A percentile compares a stretch with the other conserved stretches of the same genome.
Evolutionary conservation across 2,888 invertebrate species (phyloP).

Genomic region (Eumacrocentrus americanus): DNA sequence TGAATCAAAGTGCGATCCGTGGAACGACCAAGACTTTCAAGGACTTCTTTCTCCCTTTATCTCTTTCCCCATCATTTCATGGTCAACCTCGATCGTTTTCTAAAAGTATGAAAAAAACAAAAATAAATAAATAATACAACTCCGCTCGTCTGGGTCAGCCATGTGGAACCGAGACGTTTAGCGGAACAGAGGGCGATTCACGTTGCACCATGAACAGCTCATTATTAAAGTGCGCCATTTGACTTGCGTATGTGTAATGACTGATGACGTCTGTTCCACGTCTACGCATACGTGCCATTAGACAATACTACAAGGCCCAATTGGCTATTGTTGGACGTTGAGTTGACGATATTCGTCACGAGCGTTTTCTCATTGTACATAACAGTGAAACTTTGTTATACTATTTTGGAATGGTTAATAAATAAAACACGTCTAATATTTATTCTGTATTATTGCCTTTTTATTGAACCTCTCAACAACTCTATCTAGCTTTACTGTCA

Average conservation of each 20-base stretch:
- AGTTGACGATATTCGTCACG: slow-evolving; percentile 4
- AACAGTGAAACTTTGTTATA: slow-evolving; percentile 22
- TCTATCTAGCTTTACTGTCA: too few relatives aligned
- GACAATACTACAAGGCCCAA: slow-evolving; percentile 10
- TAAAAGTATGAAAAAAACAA: slow-evolving; percentile 30
- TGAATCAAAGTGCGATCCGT: slow-evolving; percentile 7
- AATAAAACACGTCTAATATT: slow-evolving; percentile 23
- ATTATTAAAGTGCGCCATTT: slow-evolving; percentile 20
- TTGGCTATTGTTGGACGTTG: slow-evolving; percentile 4
- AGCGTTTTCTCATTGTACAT: slow-evolving; percentile 9
- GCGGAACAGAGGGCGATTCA: slow-evolving; percentile 52
- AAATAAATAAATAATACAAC: slow-evolving; percentile 10
- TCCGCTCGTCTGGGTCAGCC: slow-evolving; percentile 3
- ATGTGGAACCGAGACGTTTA: slow-evolving; percentile 12
- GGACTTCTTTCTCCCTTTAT: not conserved
- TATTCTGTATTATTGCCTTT: slow-evolving; percentile 2
- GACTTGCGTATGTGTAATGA: slow-evolving; percentile 20
- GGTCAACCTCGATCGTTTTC: slow-evolving; percentile 58
- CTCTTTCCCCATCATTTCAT: slow-evolving; percentile 35
- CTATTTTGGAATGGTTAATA: slow-evolving; percentile 15
- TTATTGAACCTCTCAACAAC: not conserved
- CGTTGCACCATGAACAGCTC: slow-evolving; percentile 50
- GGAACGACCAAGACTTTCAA: slow-evolving; percentile 14
- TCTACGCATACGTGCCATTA: slow-evolving; percentile 23
- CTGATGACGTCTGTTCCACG: slow-evolving; percentile 23